A percentile compares a stretch with the other conserved stretches of the same genome.
Evolutionary conservation across 2,113 vertebrate species (phyloP).

Genomic region (Cnemophilus loriae): DNA sequence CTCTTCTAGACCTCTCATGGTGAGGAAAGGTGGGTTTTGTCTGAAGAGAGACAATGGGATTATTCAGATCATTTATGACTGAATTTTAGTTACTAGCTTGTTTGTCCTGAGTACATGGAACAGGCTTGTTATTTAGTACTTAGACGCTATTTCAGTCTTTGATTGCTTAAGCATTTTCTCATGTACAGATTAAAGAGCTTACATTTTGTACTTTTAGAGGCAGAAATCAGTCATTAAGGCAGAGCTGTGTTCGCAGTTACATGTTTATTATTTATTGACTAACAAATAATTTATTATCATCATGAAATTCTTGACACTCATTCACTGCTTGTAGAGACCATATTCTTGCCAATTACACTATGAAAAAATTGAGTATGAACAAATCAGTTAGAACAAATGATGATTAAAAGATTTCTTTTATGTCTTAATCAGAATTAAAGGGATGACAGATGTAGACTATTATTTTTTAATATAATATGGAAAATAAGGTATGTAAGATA

Average conservation of each 20-base stretch:
- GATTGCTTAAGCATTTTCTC: neutral
- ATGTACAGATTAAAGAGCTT: neutral
- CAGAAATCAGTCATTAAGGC: neutral
- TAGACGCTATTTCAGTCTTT: neutral
- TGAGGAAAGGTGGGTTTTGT: neutral
- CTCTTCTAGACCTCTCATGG: neutral
- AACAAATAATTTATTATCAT: neutral
- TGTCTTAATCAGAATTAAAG: neutral
- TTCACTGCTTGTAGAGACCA: neutral
- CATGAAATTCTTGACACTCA: neutral
- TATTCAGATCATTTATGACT: neutral
- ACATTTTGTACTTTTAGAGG: neutral
- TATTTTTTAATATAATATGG: neutral
- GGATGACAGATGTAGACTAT: neutral
- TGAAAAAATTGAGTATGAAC: neutral
- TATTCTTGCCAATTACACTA: neutral
- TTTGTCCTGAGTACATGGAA: neutral
- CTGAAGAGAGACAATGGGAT: neutral
- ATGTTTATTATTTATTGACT: neutral
- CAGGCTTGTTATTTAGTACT: neutral
- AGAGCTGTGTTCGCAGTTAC: neutral
- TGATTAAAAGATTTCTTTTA: neutral
- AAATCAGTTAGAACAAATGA: neutral
- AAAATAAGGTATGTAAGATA: neutral
- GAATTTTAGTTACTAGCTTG: neutral